These are phyloP conservation scores for Andrena bucephala DNA, from an alignment of 2,888 invertebrate species.

Conservation along the genomic window DNA sequence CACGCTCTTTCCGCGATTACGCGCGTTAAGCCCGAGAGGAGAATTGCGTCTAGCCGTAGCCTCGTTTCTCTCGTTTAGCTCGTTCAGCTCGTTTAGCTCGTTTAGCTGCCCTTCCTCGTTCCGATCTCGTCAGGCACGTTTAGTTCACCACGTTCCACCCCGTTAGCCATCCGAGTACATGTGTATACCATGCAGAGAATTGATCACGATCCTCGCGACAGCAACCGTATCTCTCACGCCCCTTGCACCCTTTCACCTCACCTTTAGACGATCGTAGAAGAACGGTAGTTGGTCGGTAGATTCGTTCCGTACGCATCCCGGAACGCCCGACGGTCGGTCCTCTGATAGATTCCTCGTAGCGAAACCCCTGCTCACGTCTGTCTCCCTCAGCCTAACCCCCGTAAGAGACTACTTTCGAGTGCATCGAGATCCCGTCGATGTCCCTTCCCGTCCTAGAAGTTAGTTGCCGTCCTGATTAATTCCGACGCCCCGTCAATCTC, in stretches of 20 bases:
- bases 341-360: background rate
- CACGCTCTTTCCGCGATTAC: background rate
- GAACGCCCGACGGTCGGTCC: background rate
- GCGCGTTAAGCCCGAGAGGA: background rate
- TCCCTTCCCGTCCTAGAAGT: slow-evolving; percentile 2
- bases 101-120: slow-evolving; percentile 11
- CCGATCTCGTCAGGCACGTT: slow-evolving; percentile 1
- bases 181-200: background rate
- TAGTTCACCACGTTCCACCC: slow-evolving; percentile 8
- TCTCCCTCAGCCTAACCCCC: background rate
- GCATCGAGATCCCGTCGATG: background rate
- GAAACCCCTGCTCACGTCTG: background rate
- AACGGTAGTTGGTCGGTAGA: slow-evolving; percentile 14
- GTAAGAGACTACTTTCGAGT: no score
- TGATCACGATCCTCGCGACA: background rate
- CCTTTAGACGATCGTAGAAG: slow-evolving; percentile 33
- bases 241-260: slow-evolving; percentile 25
- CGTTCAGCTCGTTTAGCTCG: background rate
- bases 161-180: background rate
- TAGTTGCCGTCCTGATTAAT: slow-evolving; percentile 22
- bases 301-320: slow-evolving; percentile 1
- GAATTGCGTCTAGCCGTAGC: slow-evolving; percentile 15
- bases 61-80: slow-evolving; percentile 12
- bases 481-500: background rate
- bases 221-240: slow-evolving; percentile 20